Base-by-base conservation (phyloP, 2,113 vertebrate species). In the Tor tambroides region DNA sequence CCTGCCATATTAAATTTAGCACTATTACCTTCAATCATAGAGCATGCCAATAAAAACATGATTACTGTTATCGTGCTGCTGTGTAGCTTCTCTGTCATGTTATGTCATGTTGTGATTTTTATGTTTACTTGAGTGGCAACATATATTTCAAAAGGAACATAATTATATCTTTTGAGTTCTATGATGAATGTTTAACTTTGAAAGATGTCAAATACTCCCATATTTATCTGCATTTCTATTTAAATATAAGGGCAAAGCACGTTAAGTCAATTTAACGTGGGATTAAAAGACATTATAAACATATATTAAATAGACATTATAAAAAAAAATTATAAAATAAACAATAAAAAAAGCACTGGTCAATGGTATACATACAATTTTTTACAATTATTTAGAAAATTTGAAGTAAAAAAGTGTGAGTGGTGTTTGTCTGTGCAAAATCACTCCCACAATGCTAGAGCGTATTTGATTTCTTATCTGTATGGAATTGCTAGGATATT, bases 1-100 rank as follows among this genome's bases (percentile, higher is more conserved):
- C 76, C 76, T 54, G 76, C 17, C 26, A 51, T 32, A 21, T 54
- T 11, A 32, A 28, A 26, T 17, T 0, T 28, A 49, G 41, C 17
- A 78, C 46, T 54, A 54, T 78, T 78, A 30, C 26, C 35, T 23
- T 72, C 46, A 54, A 32, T 78, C 46, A 76, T 28, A 49, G 41
- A 76, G n/a, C 74, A 49, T 26, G 74, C 41, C 74, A 76, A 76
- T 76, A 76, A 76, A 72, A 76, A 76, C 74, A 76, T 26, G 12
- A 75, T 49, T 76, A 26, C 74, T 28, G 41, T 49, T 76, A 76
- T 76, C 41, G n/a, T 26, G 72, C n/a, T 46, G 41, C 43, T 1
- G 41, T 46, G 41, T 46, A 75, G 72, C 41, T 12, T 26, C 12
- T 46, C 23, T 4, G 41, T 28, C 72, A 46, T 75, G 72, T 28